phyloP scores from a whole-genome alignment of 2,113 vertebrate genomes.

The Sphyrna mokarran region DNA sequence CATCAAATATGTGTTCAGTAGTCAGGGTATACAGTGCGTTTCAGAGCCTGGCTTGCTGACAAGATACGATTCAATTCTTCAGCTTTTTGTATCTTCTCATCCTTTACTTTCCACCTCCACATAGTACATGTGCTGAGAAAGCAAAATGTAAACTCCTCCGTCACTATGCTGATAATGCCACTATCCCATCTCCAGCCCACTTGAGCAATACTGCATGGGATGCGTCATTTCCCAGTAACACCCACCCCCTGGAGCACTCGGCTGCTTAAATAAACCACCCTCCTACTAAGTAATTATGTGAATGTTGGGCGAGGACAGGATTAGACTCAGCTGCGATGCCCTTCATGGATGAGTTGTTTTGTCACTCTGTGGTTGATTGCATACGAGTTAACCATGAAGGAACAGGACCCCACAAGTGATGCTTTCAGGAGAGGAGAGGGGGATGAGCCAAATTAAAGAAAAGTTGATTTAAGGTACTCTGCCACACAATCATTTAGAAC shows the following conservation, averaged over 20 bases:
- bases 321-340: neutral
- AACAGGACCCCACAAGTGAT: neutral
- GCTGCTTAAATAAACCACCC: neutral
- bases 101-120: conserved; percentile 18
- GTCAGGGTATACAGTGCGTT: neutral
- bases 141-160: neutral
- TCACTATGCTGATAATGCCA: neutral
- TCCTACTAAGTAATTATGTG: neutral
- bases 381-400: neutral
- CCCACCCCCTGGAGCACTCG: neutral
- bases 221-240: neutral
- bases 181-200: neutral
- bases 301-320: neutral
- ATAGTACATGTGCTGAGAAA: neutral
- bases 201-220: neutral
- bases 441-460: neutral
- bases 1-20: conserved; percentile 16
- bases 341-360: neutral
- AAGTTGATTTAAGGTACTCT: neutral
- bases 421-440: neutral
- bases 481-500: neutral
- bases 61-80: conserved; percentile 14
- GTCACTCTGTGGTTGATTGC: too few species aligned
- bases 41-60: conserved; percentile 24
- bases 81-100: conserved; percentile 14